phyloP scores from a whole-genome alignment of 2,113 vertebrate genomes.

The Hystrix cristata region DNA sequence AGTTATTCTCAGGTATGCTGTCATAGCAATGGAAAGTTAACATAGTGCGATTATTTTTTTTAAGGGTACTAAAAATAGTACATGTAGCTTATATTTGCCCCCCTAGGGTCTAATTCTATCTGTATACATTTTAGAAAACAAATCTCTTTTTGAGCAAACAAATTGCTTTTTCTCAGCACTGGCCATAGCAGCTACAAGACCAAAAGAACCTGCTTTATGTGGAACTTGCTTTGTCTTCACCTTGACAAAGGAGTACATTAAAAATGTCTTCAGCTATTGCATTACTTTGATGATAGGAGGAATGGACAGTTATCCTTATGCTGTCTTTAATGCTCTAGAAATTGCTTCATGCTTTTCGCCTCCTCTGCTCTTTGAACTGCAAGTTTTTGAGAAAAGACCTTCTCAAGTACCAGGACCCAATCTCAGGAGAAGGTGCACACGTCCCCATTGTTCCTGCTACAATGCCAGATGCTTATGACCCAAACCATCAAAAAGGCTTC shows the following conservation, averaged over 20 bases:
- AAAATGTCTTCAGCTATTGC: not conserved
- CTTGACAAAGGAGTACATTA: not conserved
- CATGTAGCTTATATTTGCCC: not conserved
- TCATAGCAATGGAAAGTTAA: not conserved
- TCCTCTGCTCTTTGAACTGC: not conserved
- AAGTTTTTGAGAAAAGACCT: slow-evolving; percentile 20
- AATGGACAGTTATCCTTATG: not conserved
- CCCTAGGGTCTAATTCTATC: not conserved
- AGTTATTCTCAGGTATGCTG: not conserved
- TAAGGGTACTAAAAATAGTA: slow-evolving; percentile 1
- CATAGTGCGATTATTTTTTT: not conserved
- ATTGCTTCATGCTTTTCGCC: not conserved
- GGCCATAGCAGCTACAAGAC: not conserved
- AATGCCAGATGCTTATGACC: not conserved
- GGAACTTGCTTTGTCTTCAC: not conserved
- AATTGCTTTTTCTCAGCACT: not conserved
- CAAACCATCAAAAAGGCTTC: not conserved
- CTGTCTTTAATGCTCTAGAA: not conserved
- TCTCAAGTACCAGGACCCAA: not conserved
- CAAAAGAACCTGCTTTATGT: not conserved
- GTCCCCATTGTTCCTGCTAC: not conserved
- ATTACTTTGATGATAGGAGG: not conserved
- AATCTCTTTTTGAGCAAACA: not conserved
- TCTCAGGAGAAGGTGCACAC: not conserved
- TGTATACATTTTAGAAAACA: not conserved